Evolutionary conservation across 2,797 vertebrate species (phyloP).

Genomic region (Sylvia borin): DNA sequence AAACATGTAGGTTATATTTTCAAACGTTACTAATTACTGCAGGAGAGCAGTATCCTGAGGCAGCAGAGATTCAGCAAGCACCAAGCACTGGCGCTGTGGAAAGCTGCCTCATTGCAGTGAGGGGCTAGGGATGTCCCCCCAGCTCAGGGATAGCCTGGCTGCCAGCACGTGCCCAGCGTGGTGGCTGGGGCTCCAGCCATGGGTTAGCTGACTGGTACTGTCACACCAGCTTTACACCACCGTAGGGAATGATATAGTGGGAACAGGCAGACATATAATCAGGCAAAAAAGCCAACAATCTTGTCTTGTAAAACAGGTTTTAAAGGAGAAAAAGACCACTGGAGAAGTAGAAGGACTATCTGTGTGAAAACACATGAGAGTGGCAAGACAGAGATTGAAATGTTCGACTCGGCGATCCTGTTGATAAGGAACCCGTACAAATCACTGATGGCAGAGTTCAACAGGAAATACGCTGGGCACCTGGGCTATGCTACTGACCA

Average conservation of each 20-base stretch:
- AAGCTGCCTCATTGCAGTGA: accelerated
- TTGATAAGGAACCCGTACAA: conserved; percentile 94
- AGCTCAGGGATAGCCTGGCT: neutral
- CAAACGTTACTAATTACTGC: neutral
- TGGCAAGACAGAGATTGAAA: conserved; percentile 90
- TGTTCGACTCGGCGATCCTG: conserved; percentile 93
- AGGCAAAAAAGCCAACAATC: neutral
- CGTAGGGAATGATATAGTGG: neutral
- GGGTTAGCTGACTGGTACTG: neutral
- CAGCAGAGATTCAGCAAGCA: neutral
- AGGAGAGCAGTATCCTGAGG: neutral
- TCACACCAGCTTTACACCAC: neutral
- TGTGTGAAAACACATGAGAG: conserved; percentile 98
- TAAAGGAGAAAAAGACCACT: conserved; percentile 98
- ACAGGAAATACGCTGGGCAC: conserved; percentile 95
- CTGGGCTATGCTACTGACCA: conserved; percentile 91
- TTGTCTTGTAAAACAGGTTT: conserved; percentile 82
- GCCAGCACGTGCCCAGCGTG: accelerated
- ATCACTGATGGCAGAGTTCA: conserved; percentile 94
- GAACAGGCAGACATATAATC: neutral
- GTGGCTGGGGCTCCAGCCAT: neutral
- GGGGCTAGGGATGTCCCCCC: too few relatives aligned
- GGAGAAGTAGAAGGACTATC: conserved; percentile 93
- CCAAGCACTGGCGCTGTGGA: too few relatives aligned
- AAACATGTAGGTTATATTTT: neutral